These are phyloP conservation scores for Heteropelma amictum DNA, from an alignment of 2,888 invertebrate genomes.

Conservation along the genomic window DNA sequence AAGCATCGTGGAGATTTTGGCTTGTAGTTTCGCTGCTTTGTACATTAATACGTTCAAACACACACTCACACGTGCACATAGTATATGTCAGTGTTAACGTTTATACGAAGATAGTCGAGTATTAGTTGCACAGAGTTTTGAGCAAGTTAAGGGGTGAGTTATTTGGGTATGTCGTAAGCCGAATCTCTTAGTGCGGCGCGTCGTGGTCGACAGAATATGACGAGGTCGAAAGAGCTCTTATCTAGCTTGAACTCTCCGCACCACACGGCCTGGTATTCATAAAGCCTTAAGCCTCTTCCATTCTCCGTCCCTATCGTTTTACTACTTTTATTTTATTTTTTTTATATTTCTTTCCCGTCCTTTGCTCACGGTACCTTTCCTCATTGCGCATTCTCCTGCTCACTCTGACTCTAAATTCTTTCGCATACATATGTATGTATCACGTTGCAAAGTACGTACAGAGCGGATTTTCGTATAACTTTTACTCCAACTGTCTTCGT, in stretches of 20 bases:
- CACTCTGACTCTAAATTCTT: background rate
- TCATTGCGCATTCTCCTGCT: background rate
- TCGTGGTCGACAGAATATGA: conserved; percentile 49
- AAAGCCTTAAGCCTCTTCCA: conserved; percentile 66
- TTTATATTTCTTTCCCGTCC: background rate
- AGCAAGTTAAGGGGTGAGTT: conserved; percentile 8
- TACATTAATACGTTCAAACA: background rate
- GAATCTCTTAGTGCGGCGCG: conserved; percentile 32
- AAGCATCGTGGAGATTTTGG: conserved; percentile 67
- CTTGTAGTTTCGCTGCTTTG: conserved; percentile 54
- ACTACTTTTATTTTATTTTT: background rate
- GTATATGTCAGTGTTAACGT: background rate
- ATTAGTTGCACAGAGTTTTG: conserved; percentile 9
- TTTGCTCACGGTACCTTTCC: background rate
- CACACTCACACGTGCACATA: background rate
- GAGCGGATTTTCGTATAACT: too few species aligned
- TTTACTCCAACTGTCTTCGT: too few species aligned
- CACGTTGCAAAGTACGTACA: too few species aligned
- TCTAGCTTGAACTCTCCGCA: conserved; percentile 68
- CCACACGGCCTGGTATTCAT: conserved; percentile 64
- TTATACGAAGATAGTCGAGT: background rate
- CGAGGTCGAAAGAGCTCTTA: conserved; percentile 63
- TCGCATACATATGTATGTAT: too few species aligned
- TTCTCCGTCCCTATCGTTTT: conserved; percentile 23
- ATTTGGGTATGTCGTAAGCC: conserved; percentile 25